Percentiles rank a stretch among this genome's conserved stretches.
These are phyloP conservation scores for Enteromius radiatus DNA, from an alignment of 2,797 vertebrate genomes.

Conservation along the genomic window DNA sequence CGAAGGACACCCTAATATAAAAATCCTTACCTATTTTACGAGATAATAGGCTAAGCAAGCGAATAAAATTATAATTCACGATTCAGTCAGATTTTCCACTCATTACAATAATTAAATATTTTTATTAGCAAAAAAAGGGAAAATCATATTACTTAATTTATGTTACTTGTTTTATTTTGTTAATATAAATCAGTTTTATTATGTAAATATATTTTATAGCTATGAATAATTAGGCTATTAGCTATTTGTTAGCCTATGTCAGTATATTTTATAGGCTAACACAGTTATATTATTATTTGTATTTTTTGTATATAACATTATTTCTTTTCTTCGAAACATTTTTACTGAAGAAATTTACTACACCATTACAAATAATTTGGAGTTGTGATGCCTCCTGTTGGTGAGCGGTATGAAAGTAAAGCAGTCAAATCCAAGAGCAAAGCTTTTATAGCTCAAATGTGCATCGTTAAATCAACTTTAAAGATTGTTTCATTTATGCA, in stretches of 20 bases:
- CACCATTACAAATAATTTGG: not conserved
- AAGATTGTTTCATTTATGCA: not conserved
- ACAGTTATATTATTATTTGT: not conserved
- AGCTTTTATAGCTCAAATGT: not conserved
- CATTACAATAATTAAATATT: not conserved
- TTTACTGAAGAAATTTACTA: not conserved
- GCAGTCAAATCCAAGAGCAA: not conserved
- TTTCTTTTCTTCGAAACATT: not conserved
- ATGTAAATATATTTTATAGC: not conserved
- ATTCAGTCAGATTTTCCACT: not conserved
- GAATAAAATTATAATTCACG: not conserved
- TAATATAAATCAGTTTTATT: not conserved
- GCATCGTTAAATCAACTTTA: not conserved
- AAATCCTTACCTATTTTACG: not conserved
- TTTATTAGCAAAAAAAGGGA: too few relatives aligned
- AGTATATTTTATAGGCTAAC: not conserved
- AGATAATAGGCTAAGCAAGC: not conserved
- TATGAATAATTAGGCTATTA: not conserved
- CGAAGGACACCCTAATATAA: not conserved
- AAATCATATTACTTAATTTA: not conserved
- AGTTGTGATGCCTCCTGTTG: conserved; percentile 18
- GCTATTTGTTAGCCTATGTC: not conserved
- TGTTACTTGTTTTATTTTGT: not conserved
- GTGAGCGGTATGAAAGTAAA: not conserved
- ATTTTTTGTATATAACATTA: not conserved